Conservation (phyloP, 2,888 invertebrate species). For the Drosophila mimetica region DNA sequence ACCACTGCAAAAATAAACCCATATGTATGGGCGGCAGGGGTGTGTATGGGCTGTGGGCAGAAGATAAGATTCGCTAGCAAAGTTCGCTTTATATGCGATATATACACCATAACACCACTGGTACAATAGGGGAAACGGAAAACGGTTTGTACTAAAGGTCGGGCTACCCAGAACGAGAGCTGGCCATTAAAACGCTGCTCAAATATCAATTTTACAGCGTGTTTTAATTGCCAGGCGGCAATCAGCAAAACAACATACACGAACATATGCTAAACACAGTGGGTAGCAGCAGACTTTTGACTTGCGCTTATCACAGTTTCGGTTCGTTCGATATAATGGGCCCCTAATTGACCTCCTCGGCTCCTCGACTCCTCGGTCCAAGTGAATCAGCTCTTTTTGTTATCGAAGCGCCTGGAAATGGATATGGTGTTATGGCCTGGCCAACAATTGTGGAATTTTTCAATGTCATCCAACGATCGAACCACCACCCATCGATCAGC, state of each 20-base stretch:
- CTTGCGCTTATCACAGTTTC: slow-evolving; percentile 25
- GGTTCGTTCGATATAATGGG: slow-evolving; percentile 20
- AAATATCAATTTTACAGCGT: slow-evolving; percentile 41
- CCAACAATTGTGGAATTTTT: slow-evolving; percentile 22
- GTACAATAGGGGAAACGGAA: slow-evolving; percentile 3
- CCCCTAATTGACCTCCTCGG: slow-evolving; percentile 32
- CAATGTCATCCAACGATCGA: slow-evolving; percentile 14
- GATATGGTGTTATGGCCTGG: not conserved
- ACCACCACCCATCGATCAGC: slow-evolving; percentile 11
- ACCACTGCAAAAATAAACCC: slow-evolving; percentile 11
- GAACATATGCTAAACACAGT: slow-evolving; percentile 12
- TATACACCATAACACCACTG: not conserved
- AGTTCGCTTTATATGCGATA: slow-evolving; percentile 34
- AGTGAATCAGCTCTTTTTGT: slow-evolving; percentile 28
- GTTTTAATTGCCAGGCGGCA: slow-evolving; percentile 35
- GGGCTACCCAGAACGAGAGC: not conserved
- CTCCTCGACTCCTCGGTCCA: not conserved
- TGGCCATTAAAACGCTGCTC: slow-evolving; percentile 34
- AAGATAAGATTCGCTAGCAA: slow-evolving; percentile 33
- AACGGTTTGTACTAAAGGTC: slow-evolving; percentile 38
- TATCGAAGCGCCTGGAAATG: slow-evolving; percentile 12
- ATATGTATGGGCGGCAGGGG: not conserved
- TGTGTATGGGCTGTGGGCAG: not conserved
- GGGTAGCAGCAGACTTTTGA: slow-evolving; percentile 18
- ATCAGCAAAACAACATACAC: slow-evolving; percentile 9